Evolutionary conservation across 2,113 vertebrate genomes (phyloP).

Genomic region (Ramphastos sulfuratus): DNA sequence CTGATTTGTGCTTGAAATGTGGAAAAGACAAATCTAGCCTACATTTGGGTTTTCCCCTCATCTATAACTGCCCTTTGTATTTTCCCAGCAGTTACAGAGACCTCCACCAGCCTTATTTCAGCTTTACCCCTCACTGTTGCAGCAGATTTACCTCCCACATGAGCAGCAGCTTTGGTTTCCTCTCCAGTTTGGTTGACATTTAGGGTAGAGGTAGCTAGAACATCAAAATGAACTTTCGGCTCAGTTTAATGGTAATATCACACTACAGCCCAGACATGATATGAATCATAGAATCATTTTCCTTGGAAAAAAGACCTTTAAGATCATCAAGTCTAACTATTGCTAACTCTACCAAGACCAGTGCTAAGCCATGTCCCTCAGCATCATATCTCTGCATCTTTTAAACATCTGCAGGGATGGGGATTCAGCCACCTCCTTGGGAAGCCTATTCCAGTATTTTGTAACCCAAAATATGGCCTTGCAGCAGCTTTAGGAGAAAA

Average conservation of each 20-base stretch:
- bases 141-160: neutral
- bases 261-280: neutral
- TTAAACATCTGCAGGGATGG: no score
- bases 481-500: neutral
- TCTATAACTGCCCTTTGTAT: neutral
- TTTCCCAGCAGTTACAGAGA: neutral
- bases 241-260: neutral
- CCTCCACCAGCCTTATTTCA: neutral
- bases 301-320: no score
- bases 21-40: neutral
- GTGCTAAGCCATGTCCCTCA: no score
- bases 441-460: no score
- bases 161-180: neutral
- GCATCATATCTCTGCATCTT: no score
- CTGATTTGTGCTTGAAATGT: neutral
- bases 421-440: no score
- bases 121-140: neutral
- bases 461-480: neutral
- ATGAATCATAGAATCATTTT: no score
- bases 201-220: neutral
- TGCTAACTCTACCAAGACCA: no score
- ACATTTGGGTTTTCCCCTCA: neutral
- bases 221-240: conserved; percentile 20
- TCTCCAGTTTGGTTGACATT: neutral
- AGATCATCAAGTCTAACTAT: no score